These are phyloP conservation scores for Andrena cerasifolii DNA, from an alignment of 1,140 invertebrate species.

Conservation along the genomic window DNA sequence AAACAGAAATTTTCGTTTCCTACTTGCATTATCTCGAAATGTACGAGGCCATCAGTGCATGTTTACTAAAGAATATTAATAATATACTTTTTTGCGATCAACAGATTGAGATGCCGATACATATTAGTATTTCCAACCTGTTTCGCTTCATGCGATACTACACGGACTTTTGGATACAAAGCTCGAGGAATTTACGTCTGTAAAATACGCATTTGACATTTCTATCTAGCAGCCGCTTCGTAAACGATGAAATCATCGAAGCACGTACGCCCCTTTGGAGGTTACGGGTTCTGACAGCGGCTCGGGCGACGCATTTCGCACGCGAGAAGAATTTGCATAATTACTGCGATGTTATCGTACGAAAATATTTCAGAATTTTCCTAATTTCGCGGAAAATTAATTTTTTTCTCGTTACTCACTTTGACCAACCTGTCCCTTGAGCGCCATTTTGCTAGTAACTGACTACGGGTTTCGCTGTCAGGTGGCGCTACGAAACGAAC, in stretches of 20 bases:
- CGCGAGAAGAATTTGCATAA: background rate
- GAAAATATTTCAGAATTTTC: background rate
- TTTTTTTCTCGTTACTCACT: constrained; percentile 81
- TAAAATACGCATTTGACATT: constrained; percentile 45
- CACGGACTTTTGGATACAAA: background rate
- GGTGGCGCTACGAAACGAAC: constrained; percentile 49
- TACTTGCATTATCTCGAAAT: background rate
- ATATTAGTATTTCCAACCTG: background rate
- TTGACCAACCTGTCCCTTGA: constrained; percentile 84
- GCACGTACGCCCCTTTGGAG: constrained; percentile 67
- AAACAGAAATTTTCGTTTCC: background rate
- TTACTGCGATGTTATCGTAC: background rate
- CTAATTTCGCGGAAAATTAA: constrained; percentile 64
- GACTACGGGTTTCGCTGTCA: constrained; percentile 39
- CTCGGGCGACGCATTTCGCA: background rate
- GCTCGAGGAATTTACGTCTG: background rate
- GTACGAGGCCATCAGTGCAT: background rate
- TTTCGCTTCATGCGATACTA: background rate
- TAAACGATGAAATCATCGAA: constrained; percentile 68
- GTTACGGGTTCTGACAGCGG: constrained; percentile 63
- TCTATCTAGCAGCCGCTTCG: constrained; percentile 52
- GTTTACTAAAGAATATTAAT: constrained; percentile 10
- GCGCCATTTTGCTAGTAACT: constrained; percentile 83
- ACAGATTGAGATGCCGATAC: background rate
- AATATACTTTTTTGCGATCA: background rate